Evolutionary conservation across 1,140 invertebrate genomes (phyloP).

Genomic region (Listronotus bonariensis): DNA sequence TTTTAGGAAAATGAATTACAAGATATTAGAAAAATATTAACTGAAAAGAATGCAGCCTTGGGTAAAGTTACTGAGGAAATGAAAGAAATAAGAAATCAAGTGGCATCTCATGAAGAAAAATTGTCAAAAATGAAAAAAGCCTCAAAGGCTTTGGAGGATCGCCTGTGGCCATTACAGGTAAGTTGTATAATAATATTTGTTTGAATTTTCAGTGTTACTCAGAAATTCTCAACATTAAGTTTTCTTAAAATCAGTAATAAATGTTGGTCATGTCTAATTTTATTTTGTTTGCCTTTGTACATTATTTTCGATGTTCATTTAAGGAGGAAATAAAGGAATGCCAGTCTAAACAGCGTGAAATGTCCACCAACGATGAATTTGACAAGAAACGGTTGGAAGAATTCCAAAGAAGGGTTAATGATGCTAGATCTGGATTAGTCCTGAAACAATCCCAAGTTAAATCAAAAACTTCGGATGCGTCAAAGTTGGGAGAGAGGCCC

Average conservation of each 20-base stretch:
- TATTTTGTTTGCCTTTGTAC: too few relatives aligned
- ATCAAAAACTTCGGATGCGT: slow-evolving; percentile 36
- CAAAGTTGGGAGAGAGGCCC: slow-evolving; percentile 38
- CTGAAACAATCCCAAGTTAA: slow-evolving; percentile 36
- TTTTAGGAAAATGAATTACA: slow-evolving; percentile 44
- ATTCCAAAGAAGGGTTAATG: slow-evolving; percentile 34
- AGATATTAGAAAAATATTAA: slow-evolving; percentile 52
- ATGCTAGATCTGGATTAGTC: slow-evolving; percentile 24
- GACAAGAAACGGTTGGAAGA: slow-evolving; percentile 42
- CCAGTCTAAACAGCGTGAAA: slow-evolving; percentile 46
- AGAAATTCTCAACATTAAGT: too few relatives aligned
- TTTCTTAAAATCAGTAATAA: too few relatives aligned
- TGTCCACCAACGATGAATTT: slow-evolving; percentile 40
- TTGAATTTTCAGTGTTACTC: neutral
- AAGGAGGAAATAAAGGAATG: slow-evolving; percentile 54
- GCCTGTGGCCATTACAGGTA: slow-evolving; percentile 49
- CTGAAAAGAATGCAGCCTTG: slow-evolving; percentile 42
- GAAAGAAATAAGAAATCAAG: slow-evolving; percentile 46
- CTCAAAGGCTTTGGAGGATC: slow-evolving; percentile 51
- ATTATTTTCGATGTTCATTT: slow-evolving; percentile 14
- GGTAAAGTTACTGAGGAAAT: slow-evolving; percentile 46
- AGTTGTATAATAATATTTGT: too few relatives aligned
- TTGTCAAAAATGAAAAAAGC: slow-evolving; percentile 50
- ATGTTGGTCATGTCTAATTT: too few relatives aligned
- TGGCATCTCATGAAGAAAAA: slow-evolving; percentile 49